phyloP scores from a whole-genome alignment of 2,113 vertebrate genomes.

The Neogale vison region DNA sequence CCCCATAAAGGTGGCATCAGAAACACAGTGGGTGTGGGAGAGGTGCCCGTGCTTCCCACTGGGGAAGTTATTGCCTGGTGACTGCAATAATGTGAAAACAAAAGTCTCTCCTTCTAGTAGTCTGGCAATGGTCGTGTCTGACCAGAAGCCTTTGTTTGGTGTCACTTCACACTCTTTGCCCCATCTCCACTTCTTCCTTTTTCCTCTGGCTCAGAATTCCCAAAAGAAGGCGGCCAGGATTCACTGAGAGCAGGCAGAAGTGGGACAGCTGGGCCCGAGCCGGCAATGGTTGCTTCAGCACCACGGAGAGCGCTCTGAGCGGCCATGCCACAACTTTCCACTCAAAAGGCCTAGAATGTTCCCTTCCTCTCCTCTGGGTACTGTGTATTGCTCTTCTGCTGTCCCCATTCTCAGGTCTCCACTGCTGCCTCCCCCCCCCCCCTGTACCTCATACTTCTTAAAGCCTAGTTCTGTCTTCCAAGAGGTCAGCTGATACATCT shows the following conservation, averaged over 20 bases:
- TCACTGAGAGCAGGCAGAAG: fast-evolving
- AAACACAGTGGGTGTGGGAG: fast-evolving
- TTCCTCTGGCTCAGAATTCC: neutral
- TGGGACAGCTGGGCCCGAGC: fast-evolving
- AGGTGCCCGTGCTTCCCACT: neutral
- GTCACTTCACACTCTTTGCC: neutral
- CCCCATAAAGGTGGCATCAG: fast-evolving
- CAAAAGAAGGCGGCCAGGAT: neutral
- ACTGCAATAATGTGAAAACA: too few species aligned
- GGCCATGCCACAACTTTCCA: fast-evolving
- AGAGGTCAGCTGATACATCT: neutral
- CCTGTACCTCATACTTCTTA: neutral
- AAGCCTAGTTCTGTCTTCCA: neutral
- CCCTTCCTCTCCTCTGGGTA: neutral
- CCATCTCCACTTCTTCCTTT: neutral
- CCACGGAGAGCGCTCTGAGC: neutral
- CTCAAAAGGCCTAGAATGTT: neutral
- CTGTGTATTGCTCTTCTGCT: neutral
- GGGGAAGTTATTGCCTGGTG: neutral
- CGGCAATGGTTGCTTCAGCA: neutral
- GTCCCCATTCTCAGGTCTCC: neutral
- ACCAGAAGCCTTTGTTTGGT: neutral
- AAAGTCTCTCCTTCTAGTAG: too few species aligned
- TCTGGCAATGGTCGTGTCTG: neutral
- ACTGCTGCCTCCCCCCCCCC: too few species aligned